Base-by-base conservation (phyloP, 2,797 vertebrate species). In the Helarctos malayanus region DNA sequence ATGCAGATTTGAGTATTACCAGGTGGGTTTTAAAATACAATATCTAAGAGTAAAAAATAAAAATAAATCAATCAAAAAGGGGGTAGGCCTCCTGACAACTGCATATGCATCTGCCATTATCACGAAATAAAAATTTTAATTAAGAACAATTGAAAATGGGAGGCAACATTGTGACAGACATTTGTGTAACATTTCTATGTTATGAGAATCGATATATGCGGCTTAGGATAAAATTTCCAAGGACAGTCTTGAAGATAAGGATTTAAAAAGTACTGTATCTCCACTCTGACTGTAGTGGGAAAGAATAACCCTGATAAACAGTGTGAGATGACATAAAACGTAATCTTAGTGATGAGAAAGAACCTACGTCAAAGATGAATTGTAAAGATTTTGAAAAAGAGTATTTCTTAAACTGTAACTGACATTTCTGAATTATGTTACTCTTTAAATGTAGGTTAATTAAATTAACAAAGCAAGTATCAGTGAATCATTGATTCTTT, bases 81-180 rank as follows among this genome's bases (percentile, higher is more conserved):
- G 15, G n/a, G 27, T 2, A 7, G 23, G 18, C 15, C 45, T 80
- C 45, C 73, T 73, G 63, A 73, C 1, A 95, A 68, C 2, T 35
- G 7, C 29, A 54, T 89, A 38, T 59, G 18, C 57, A 80, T 59
- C 61, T 69, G 19, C 0, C 41, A 79, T 89, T 63, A 82, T 35
- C 65, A 69, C 47, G 35, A 82, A 94, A 90, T 75, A 56, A 78
- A 91, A 91, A 27, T 32, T 35, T 78, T 89, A 88, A 82, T 68
- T 75, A 54, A 63, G 85, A 93, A 80, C 54, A 25, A 6, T 41
- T 82, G 14, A 75, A 49, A 59, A 83, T 21, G 4, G 27, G 8
- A 69, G 7, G 45, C 16, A 54, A 78, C 29, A 71, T 35, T 68
- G 5, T 27, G 23, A 23, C 21, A 57, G 27, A 84, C 71, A 84